Evolutionary conservation across 2,888 invertebrate species (phyloP), one percentile per base, ranked within the genome.

Genomic region (Lasioglossum oenotherae): DNA sequence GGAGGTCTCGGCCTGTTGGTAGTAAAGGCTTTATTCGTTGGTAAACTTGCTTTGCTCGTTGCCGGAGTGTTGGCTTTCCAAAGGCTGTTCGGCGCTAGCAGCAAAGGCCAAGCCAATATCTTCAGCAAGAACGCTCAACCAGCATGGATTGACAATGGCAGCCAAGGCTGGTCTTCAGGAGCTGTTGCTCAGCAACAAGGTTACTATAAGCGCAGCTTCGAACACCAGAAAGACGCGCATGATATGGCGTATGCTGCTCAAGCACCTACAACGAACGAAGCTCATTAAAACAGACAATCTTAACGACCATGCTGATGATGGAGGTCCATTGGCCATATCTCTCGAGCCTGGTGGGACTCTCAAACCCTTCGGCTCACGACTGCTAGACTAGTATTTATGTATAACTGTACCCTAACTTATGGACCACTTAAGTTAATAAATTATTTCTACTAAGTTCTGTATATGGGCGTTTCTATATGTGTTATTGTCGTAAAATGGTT

Each of bases 41-140:
- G 98, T 75, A 98, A 98, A 94, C 95, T 98, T 82, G 98, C 98
- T 1, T 96, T 98, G 88, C 94, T 98, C 76, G 95, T 98, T 67
- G 97, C 98, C 41, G 96, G 97, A 0, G 96, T 97, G 46, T 93
- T 98, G 76, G 97, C 97, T 8, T 96, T 97, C 89, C 97, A 97
- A 92, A 97, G 97, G 91, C 95, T 97, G 76, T 95, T 97, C 90
- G 96, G 96, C 82, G 96, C 97, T 60, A 92, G 93, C 23, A 93
- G 91, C 35, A 91, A 91, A 14, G 91, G 90, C 4, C 82, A 86
- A n/a, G 85, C 88, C 93, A 88, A 67, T 74, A 89, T 95, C 85
- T 94, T 95, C 89, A 88, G 91, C 87, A 94, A 94, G 85, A 91
- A 90, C 57, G 41, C 90, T 12, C 91, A 91, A 38, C 86, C 91